Conservation (phyloP, 2,113 vertebrate genomes). For the Cynopterus brachyotis region DNA sequence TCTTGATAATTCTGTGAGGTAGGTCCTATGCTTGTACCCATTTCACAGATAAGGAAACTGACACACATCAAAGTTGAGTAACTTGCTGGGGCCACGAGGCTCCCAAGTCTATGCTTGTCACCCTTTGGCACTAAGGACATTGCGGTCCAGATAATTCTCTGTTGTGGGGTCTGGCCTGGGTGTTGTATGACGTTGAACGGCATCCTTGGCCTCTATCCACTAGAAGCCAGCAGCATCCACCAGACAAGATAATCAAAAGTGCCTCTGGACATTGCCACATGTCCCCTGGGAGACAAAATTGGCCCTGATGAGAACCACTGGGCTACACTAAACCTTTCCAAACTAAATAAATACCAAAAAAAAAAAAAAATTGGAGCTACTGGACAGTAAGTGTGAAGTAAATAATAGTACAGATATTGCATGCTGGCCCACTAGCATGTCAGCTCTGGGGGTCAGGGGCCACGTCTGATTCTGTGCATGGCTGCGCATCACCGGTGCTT, state of each 20-base stretch:
- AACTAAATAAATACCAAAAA: background rate
- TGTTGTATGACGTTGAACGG: background rate
- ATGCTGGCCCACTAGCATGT: background rate
- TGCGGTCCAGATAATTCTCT: background rate
- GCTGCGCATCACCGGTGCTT: fast-evolving
- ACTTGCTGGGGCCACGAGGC: background rate
- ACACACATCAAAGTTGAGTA: background rate
- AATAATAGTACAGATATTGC: background rate
- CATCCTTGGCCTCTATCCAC: background rate
- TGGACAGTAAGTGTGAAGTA: background rate
- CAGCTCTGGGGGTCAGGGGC: background rate
- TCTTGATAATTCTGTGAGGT: background rate
- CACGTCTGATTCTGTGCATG: fast-evolving
- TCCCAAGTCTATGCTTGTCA: background rate
- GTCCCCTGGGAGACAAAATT: background rate
- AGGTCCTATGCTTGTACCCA: background rate
- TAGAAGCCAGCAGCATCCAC: background rate
- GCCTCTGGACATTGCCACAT: background rate
- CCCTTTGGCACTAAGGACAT: fast-evolving
- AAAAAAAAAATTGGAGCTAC: background rate
- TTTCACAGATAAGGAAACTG: background rate
- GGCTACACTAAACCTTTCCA: background rate
- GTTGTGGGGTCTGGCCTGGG: background rate
- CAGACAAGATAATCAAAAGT: background rate
- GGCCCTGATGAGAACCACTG: background rate